Evolutionary conservation across 2,113 vertebrate species (phyloP).

Genomic region (Gallinago jamesoni): DNA sequence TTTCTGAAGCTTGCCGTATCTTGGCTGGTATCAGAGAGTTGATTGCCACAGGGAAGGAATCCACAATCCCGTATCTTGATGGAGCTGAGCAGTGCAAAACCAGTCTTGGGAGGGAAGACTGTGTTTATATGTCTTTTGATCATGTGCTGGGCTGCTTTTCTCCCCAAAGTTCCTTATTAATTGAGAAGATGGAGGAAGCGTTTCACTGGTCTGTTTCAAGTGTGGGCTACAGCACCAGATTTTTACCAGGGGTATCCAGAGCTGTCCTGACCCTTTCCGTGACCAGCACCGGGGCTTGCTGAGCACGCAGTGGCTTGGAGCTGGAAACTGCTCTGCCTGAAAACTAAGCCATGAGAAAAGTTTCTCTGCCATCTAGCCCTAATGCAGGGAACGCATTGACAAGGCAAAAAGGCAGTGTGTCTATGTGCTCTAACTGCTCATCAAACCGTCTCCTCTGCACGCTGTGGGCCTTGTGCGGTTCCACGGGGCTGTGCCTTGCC

Average conservation of each 20-base stretch:
- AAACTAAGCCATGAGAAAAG: background rate
- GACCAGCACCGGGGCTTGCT: background rate
- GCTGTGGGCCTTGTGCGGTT: fast-evolving
- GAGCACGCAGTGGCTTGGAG: background rate
- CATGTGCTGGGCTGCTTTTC: background rate
- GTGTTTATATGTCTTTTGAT: background rate
- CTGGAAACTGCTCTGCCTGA: background rate
- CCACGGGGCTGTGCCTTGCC: background rate
- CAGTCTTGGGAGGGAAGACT: background rate
- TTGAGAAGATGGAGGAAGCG: background rate
- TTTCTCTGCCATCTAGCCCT: background rate
- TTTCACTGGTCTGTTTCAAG: background rate
- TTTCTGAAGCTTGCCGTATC: background rate
- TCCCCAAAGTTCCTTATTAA: background rate
- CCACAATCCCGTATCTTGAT: background rate
- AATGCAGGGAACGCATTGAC: background rate
- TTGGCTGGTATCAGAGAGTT: background rate
- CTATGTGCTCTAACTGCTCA: background rate
- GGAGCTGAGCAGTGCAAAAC: background rate
- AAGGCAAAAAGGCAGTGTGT: background rate
- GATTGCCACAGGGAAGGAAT: background rate
- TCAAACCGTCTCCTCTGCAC: background rate
- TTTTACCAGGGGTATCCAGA: background rate
- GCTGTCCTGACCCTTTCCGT: background rate
- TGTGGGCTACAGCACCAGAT: background rate